Conservation (phyloP, 2,113 vertebrate species). For the Onychorhynchus coronatus region DNA sequence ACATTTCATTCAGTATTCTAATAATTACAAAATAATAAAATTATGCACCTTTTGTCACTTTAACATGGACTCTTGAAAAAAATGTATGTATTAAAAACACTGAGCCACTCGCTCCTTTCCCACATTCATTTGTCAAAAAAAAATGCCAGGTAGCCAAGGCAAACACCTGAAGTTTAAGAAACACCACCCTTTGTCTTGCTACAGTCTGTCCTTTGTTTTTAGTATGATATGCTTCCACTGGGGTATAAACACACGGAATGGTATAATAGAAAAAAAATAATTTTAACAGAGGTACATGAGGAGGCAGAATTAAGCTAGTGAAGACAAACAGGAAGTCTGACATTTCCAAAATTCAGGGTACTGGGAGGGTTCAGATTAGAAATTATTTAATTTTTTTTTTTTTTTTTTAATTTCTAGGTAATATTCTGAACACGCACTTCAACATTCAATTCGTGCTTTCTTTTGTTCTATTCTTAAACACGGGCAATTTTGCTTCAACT, state of each 20-base stretch:
- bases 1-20: background rate
- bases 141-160: background rate
- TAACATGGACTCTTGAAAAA: background rate
- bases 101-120: background rate
- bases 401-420: background rate
- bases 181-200: background rate
- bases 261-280: rapidly evolving
- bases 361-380: background rate
- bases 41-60: background rate
- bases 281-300: background rate
- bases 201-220: background rate
- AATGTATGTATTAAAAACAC: background rate
- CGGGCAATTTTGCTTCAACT: background rate
- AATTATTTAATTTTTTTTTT: background rate
- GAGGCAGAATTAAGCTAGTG: background rate
- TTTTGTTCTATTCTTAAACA: background rate
- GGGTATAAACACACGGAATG: background rate
- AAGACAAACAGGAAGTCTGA: background rate
- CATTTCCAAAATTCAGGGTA: background rate
- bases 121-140: background rate
- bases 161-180: background rate
- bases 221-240: background rate
- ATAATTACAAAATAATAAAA: background rate
- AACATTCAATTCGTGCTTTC: background rate
- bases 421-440: rapidly evolving